A percentile compares a stretch with the other conserved stretches of the same genome.
Conservation (phyloP, 2,113 vertebrate species). For the Oryzias melastigma region DNA sequence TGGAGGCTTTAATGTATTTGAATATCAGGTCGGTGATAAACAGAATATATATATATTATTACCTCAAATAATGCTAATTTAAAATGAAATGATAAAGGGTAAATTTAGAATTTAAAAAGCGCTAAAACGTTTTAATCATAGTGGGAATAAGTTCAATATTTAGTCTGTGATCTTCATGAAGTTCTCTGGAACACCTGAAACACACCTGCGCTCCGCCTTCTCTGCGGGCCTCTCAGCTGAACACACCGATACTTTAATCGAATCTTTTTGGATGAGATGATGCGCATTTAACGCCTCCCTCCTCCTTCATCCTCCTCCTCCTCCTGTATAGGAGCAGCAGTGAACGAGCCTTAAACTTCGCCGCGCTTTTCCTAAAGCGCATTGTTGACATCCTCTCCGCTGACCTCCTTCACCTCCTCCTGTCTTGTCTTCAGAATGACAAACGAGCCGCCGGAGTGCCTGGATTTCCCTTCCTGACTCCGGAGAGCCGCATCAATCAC, state of each 20-base stretch:
- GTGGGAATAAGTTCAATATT: no score
- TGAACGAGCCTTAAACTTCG: constrained; percentile 17
- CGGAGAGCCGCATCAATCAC: constrained; percentile 81
- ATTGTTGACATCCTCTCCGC: constrained; percentile 71
- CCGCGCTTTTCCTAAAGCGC: constrained; percentile 30
- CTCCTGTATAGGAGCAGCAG: constrained; percentile 1
- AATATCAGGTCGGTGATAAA: no score
- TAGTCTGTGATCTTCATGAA: no score
- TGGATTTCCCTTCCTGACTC: constrained; percentile 78
- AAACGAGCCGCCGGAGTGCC: constrained; percentile 73
- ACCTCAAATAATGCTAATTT: no score
- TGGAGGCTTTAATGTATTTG: background rate
- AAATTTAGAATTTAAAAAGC: no score
- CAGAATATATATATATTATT: no score
- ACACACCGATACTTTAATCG: background rate
- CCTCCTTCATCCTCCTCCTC: constrained; percentile 1
- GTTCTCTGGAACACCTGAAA: background rate
- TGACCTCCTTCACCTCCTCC: constrained; percentile 69
- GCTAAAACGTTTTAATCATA: no score
- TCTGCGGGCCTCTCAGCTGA: constrained; percentile 1
- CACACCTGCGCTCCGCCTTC: background rate
- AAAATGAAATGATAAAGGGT: no score
- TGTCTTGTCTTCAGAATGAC: constrained; percentile 75
- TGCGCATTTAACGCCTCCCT: background rate
- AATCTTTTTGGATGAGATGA: background rate